Evolutionary conservation across 1,140 invertebrate species (phyloP).

Genomic region (Leptoteleia sp.): DNA sequence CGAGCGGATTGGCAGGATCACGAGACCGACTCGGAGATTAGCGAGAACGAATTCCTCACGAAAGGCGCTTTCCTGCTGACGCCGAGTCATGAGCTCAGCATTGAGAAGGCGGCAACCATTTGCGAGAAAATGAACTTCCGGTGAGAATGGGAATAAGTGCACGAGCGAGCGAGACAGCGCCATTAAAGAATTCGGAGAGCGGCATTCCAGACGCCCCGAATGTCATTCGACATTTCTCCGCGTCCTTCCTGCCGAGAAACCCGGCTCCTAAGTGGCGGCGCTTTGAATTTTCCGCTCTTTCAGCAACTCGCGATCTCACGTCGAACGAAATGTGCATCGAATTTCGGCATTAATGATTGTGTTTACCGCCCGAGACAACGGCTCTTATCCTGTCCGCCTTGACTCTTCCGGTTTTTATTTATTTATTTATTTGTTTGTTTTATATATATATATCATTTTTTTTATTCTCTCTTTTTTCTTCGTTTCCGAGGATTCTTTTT

Average conservation of each 20-base stretch:
- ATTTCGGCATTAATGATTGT: conserved; percentile 39
- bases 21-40: conserved; percentile 76
- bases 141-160: conserved; percentile 69
- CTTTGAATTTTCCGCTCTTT: conserved; percentile 34
- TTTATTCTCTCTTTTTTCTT: too few species aligned
- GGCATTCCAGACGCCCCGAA: conserved; percentile 38
- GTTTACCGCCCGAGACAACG: too few species aligned
- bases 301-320: not conserved
- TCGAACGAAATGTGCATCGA: conserved; percentile 29
- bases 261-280: conserved; percentile 44
- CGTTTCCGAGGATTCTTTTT: too few species aligned
- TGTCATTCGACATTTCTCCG: conserved; percentile 57
- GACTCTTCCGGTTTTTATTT: too few species aligned
- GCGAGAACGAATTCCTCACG: conserved; percentile 79
- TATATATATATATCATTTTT: too few species aligned
- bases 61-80: conserved; percentile 90
- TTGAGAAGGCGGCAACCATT: conserved; percentile 91
- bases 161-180: conserved; percentile 15
- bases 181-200: conserved; percentile 42
- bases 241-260: conserved; percentile 19
- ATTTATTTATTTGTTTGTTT: too few species aligned
- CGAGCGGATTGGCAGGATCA: conserved; percentile 73
- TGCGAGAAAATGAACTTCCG: conserved; percentile 92
- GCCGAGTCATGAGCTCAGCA: conserved; percentile 89
- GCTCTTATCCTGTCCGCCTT: too few species aligned